Evolutionary conservation across 2,888 invertebrate genomes (phyloP).

Genomic region (Herminia tarsipennalis): DNA sequence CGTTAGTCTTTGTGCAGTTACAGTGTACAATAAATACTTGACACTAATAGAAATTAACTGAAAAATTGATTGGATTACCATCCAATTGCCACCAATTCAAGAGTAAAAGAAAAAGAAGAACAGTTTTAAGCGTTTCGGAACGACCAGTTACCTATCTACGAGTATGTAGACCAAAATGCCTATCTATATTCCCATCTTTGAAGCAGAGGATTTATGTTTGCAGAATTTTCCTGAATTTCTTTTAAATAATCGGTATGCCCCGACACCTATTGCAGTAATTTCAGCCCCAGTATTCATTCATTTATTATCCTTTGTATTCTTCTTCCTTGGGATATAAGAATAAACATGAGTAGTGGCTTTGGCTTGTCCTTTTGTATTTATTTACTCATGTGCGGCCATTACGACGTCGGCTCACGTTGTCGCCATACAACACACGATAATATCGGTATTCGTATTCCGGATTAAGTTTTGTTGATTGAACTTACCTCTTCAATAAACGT

Average conservation of each 20-base stretch:
- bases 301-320: conserved; percentile 11
- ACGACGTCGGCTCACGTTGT: conserved; percentile 27
- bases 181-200: no score
- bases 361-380: conserved; percentile 24
- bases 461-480: conserved; percentile 27
- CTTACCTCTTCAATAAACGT: conserved; percentile 11
- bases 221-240: neutral
- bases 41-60: no score
- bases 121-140: no score
- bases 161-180: no score
- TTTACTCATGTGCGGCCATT: conserved; percentile 23
- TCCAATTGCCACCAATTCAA: no score
- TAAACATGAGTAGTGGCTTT: conserved; percentile 12
- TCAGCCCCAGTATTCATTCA: conserved; percentile 3
- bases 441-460: conserved; percentile 34
- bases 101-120: no score
- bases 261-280: conserved; percentile 4
- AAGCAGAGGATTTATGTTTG: neutral
- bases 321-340: conserved; percentile 14
- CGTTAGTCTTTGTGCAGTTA: no score
- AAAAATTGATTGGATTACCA: no score
- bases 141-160: no score
- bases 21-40: no score
- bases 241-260: conserved; percentile 1
- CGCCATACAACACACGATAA: conserved; percentile 29